Evolutionary conservation across 2,888 invertebrate species (phyloP).

Genomic region (Napeogenes sylphis): DNA sequence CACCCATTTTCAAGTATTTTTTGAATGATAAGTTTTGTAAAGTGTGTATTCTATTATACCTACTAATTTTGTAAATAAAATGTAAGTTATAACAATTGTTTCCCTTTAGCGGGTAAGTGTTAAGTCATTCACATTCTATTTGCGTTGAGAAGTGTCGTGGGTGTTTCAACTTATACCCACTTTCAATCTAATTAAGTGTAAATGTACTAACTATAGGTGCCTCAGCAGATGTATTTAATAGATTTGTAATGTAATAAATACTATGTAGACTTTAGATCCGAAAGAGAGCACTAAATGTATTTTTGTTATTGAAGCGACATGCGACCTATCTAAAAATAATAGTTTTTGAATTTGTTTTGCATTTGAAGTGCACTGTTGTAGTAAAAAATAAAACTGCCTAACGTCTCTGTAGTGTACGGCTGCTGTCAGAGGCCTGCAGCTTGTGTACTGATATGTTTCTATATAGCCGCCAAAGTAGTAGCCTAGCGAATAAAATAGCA

Average conservation of each 20-base stretch:
- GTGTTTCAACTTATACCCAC: slow-evolving; percentile 14
- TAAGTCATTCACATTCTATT: slow-evolving; percentile 65
- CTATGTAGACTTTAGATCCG: slow-evolving; percentile 35
- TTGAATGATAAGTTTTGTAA: slow-evolving; percentile 5
- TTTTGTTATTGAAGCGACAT: slow-evolving; percentile 46
- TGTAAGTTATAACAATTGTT: slow-evolving; percentile 51
- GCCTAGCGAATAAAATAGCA: slow-evolving; percentile 43
- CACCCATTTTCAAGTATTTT: slow-evolving; percentile 1
- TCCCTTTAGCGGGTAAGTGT: slow-evolving; percentile 58
- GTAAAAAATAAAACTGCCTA: slow-evolving; percentile 9
- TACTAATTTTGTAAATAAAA: slow-evolving; percentile 48
- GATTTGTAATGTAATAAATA: slow-evolving; percentile 15
- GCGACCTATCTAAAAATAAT: slow-evolving; percentile 48
- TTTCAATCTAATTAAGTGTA: background rate
- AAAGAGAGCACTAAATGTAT: slow-evolving; percentile 41
- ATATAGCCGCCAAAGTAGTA: slow-evolving; percentile 52
- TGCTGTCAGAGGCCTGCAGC: background rate
- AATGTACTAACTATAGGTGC: slow-evolving; percentile 1
- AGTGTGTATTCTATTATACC: slow-evolving; percentile 9
- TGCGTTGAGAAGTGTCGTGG: slow-evolving; percentile 49
- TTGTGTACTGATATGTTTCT: slow-evolving; percentile 21
- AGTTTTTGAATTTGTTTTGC: slow-evolving; percentile 15
- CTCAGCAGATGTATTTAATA: slow-evolving; percentile 14
- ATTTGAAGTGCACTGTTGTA: slow-evolving; percentile 28
- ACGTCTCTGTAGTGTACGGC: background rate